Conservation (phyloP, 2,113 vertebrate species). For the Lota lota region DNA sequence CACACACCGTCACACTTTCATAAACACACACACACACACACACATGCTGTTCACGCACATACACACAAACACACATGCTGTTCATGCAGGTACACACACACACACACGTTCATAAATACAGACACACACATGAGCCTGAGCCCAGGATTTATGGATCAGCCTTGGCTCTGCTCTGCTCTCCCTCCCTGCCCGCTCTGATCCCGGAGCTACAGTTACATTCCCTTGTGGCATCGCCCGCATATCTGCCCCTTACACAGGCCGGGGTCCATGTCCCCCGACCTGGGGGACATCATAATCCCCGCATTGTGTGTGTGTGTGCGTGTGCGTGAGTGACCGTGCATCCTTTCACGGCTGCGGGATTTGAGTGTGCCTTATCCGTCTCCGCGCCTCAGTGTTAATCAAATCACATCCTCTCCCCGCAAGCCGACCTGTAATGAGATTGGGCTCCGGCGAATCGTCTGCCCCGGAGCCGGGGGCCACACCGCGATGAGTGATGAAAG, state of each 20-base stretch:
- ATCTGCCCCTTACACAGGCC: too few species aligned
- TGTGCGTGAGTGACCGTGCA: constrained; percentile 8
- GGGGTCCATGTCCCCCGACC: too few species aligned
- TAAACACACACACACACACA: neutral
- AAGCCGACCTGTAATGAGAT: constrained; percentile 57
- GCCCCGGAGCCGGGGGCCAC: constrained; percentile 6
- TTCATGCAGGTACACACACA: neutral
- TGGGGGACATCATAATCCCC: too few species aligned
- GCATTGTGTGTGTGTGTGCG: too few species aligned
- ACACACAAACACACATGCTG: neutral
- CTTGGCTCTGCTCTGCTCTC: neutral
- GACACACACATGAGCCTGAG: neutral
- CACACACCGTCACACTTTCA: neutral
- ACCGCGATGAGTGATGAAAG: too few species aligned
- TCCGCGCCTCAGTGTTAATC: constrained; percentile 37
- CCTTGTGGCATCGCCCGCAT: neutral
- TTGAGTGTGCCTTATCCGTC: constrained; percentile 20
- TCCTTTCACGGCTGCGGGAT: neutral
- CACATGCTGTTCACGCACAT: neutral
- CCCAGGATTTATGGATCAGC: constrained; percentile 3
- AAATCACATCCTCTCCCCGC: constrained; percentile 31
- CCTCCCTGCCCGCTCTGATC: neutral
- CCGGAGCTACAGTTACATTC: neutral
- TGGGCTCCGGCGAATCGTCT: constrained; percentile 44
- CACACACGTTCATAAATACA: neutral